Base-by-base conservation (phyloP, 2,888 invertebrate species). In the Trichogramma evanescens region DNA sequence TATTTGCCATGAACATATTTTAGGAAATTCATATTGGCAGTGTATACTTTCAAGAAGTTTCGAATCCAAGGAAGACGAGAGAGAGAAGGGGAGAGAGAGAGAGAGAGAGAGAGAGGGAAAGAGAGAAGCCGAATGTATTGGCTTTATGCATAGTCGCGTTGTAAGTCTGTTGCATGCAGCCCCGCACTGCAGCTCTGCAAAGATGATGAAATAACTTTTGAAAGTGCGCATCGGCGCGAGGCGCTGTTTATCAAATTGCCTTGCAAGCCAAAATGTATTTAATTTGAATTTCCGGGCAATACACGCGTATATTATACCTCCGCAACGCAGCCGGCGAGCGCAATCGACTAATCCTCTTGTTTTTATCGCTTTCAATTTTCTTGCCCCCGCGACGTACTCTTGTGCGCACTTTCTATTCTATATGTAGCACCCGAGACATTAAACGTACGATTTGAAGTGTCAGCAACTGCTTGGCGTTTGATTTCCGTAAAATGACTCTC, bases 131-230 rank as follows among this genome's bases (percentile, higher is more conserved):
- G 26, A 26, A 26, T 26, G 26, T 10, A 5, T 10, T n/a, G 39
- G 42, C 50, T 56, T 56, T 50, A 45, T 50, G 40, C 9, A 44
- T 43, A 40, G 50, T 42, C 44, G 45, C 39, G 50, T 43, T 50
- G 49, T 50, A 56, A 43, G 8, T 50, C 38, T 26, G 1, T 26
- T 26, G 26, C 26, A 26, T 26, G 26, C 26, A 3, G 3, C 26
- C 26, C 26, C 26, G 26, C 3, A 26, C 26, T 26, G 26, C 26
- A 26, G 26, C 26, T 26, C 26, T 26, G 26, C 26, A 26, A 26
- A 13, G 49, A 57, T 57, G 57, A 51, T 57, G 51, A 57, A 57
- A 51, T 57, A 57, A 57, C 57, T 56, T 56, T 56, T 44, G 13
- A 44, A 56, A 51, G 45, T 57, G 26, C 26, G 26, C 26, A 26